Evolutionary conservation across 2,888 invertebrate species (phyloP).

Genomic region (Leptopilina drosophilae): DNA sequence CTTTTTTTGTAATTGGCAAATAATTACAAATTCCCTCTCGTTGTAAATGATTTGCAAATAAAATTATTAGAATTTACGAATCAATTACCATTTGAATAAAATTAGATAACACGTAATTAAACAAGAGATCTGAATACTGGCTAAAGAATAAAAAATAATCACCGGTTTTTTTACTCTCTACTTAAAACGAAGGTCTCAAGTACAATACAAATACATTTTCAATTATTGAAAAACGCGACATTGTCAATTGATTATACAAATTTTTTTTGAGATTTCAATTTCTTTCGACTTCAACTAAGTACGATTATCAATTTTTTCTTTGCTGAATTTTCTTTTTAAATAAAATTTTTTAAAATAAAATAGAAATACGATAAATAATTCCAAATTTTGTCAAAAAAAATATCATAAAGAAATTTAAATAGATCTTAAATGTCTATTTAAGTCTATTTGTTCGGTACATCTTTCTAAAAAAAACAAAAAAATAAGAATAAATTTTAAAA

Average conservation of each 20-base stretch:
- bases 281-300: constrained; percentile 1
- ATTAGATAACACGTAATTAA: background rate
- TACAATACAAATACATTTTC: background rate
- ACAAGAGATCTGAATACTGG: background rate
- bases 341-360: too few species aligned
- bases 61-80: background rate
- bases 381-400: too few species aligned
- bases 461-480: too few species aligned
- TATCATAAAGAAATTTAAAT: too few species aligned
- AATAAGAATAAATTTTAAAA: too few species aligned
- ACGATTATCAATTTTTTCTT: too few species aligned
- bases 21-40: too few species aligned
- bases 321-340: too few species aligned
- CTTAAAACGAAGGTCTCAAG: constrained; percentile 15
- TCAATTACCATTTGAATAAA: background rate
- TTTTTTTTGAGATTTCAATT: background rate
- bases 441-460: too few species aligned
- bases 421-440: too few species aligned
- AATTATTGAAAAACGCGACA: constrained; percentile 14
- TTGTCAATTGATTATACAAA: constrained; percentile 12
- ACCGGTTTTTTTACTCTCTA: background rate
- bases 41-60: background rate
- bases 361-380: too few species aligned
- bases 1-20: too few species aligned
- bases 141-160: constrained; percentile 11